Percentiles rank a stretch among this genome's conserved stretches.
phyloP scores from a whole-genome alignment of 2,888 invertebrate genomes.

The Selenia dentaria region DNA sequence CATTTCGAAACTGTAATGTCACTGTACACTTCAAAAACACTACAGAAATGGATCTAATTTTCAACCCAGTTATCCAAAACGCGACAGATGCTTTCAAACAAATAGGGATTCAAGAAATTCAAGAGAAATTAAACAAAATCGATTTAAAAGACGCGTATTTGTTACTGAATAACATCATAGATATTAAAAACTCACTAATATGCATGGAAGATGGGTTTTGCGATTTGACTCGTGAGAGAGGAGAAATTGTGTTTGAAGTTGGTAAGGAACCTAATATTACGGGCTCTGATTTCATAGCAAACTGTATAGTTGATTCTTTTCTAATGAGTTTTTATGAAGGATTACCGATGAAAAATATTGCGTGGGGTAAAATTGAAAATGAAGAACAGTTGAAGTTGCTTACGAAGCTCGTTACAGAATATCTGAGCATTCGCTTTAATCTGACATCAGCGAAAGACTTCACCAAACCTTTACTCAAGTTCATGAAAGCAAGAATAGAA shows the following conservation, averaged over 20 bases:
- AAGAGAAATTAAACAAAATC: conserved; percentile 43
- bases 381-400: conserved; percentile 52
- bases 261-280: conserved; percentile 54
- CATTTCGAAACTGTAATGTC: conserved; percentile 58
- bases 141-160: conserved; percentile 45
- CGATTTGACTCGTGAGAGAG: conserved; percentile 44
- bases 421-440: conserved; percentile 61
- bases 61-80: conserved; percentile 55
- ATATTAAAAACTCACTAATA: conserved; percentile 50
- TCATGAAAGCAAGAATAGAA: conserved; percentile 47
- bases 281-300: conserved; percentile 55
- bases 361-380: conserved; percentile 59
- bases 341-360: conserved; percentile 49
- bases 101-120: conserved; percentile 48
- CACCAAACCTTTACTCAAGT: conserved; percentile 49
- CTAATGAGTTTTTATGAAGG: conserved; percentile 71
- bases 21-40: conserved; percentile 45
- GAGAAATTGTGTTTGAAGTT: conserved; percentile 42
- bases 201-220: conserved; percentile 54
- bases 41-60: conserved; percentile 50
- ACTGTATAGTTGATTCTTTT: conserved; percentile 57
- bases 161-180: conserved; percentile 53
- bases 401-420: conserved; percentile 46
- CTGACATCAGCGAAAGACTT: conserved; percentile 49
- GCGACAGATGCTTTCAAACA: conserved; percentile 40